These are phyloP conservation scores for Sula dactylatra DNA, from an alignment of 2,113 vertebrate genomes.

Conservation along the genomic window DNA sequence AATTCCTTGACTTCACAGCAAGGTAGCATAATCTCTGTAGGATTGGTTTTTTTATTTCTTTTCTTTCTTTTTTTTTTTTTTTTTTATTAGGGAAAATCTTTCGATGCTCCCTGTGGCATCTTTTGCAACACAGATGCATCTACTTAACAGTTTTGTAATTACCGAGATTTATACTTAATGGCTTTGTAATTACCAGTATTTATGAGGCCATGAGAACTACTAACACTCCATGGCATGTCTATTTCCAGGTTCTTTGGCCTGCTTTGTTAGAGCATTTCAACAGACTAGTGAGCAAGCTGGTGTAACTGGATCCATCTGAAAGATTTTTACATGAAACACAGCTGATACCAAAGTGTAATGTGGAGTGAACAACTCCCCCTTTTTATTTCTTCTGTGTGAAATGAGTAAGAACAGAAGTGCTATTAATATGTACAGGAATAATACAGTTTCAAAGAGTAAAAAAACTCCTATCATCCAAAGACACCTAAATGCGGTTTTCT, in stretches of 20 bases:
- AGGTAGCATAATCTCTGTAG: not conserved
- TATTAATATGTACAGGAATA: not conserved
- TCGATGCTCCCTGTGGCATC: not conserved
- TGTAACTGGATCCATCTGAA: not conserved
- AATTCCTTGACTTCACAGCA: not conserved
- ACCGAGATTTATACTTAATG: not conserved
- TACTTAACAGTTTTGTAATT: not conserved
- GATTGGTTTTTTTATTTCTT: not conserved
- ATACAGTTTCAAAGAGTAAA: not conserved
- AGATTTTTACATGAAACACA: not conserved
- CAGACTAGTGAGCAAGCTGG: not conserved
- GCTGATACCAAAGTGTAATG: not conserved
- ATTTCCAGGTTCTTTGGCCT: not conserved
- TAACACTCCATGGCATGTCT: not conserved
- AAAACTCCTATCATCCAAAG: not conserved
- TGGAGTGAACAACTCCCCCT: rapidly evolving
- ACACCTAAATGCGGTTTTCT: not conserved
- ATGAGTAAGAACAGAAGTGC: not conserved
- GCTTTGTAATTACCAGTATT: not conserved
- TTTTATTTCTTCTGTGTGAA: not conserved
- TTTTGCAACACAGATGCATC: not conserved
- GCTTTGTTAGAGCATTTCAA: not conserved
- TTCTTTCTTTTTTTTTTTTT: too few relatives aligned
- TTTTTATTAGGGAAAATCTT: not conserved
- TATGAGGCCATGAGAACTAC: not conserved